Evolutionary conservation across 2,797 vertebrate genomes (phyloP).

Genomic region (Parambassis ranga): DNA sequence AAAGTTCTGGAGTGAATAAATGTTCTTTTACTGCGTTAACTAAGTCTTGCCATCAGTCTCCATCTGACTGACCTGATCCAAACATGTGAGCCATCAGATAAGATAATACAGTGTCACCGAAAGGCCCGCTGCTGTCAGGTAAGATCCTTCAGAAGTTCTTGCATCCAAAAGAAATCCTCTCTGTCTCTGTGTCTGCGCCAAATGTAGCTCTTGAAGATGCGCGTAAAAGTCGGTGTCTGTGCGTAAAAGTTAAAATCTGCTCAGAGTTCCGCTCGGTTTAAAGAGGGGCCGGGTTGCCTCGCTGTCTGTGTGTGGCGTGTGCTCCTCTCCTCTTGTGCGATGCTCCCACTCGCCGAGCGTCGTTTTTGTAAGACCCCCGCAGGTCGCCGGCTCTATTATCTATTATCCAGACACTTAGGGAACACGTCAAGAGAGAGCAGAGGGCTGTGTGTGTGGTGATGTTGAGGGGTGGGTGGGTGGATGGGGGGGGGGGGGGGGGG

Average conservation of each 20-base stretch:
- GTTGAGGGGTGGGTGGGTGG: slow-evolving; percentile 41
- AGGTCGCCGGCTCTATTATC: slow-evolving; percentile 86
- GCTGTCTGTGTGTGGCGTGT: slow-evolving; percentile 35
- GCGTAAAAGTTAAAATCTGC: slow-evolving; percentile 63
- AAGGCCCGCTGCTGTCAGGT: slow-evolving; percentile 31
- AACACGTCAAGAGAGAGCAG: slow-evolving; percentile 71
- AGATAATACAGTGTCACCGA: background rate
- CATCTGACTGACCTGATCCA: slow-evolving; percentile 50
- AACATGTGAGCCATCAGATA: slow-evolving; percentile 56
- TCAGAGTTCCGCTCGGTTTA: background rate
- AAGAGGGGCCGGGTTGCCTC: slow-evolving; percentile 11
- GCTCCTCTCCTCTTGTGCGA: slow-evolving; percentile 68
- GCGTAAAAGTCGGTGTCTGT: slow-evolving; percentile 60
- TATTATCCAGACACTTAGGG: slow-evolving; percentile 84
- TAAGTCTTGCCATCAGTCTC: slow-evolving; percentile 46
- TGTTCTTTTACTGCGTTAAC: background rate
- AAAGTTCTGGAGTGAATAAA: background rate
- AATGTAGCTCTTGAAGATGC: slow-evolving; percentile 9
- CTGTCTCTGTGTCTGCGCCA: background rate
- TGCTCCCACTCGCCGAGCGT: slow-evolving; percentile 65
- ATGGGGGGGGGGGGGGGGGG: background rate
- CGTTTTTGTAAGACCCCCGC: slow-evolving; percentile 91
- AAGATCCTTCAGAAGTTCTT: slow-evolving; percentile 25
- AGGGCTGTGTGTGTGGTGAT: slow-evolving; percentile 29
- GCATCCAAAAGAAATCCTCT: slow-evolving; percentile 24